Base-by-base conservation (phyloP, 2,113 vertebrate genomes). In the Megaptera novaeangliae region DNA sequence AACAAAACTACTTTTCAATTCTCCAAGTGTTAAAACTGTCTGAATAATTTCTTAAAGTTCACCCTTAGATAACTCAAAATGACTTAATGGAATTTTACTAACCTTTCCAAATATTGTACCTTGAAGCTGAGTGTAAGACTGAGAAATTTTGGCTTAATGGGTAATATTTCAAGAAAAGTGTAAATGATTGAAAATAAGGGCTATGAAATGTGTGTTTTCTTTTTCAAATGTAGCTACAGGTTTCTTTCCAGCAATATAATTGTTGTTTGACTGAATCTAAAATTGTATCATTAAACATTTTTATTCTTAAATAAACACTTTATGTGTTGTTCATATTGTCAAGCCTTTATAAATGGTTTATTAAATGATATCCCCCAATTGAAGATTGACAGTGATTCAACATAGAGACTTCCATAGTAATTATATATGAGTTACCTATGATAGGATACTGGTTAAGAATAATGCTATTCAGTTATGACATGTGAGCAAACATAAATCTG, bases 51-150 rank as follows among this genome's bases (percentile, higher is more conserved):
- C 52, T 92, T 96, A 91, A 96, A 96, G 59, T 95, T 97, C 87
- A 95, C 52, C 11, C 4, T 71, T 68, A 71, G 71, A 96, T 94
- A 97, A 95, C 66, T 91, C 59, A 96, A 93, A 95, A 95, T 95
- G 82, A 92, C 66, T 97, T 95, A 96, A 68, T 97, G 31, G 69
- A 97, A 95, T 98, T 97, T 97, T 97, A 88, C 85, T 97, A 97
- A 97, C 88, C 89, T 96, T 97, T 95, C 55, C 61, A 96, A 97
- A 97, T 96, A 94, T 85, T 96, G 41, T 89, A 93, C 77, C 88
- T 97, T 94, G 77, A 84, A 93, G 59, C 71, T 84, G 75, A 97
- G 31, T 91, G 17, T 46, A 95, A 95, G 39, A 92, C 95, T 95
- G 77, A 98, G 72, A 91, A 10, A 87, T 95, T 18, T 21, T 69